These are phyloP conservation scores for Poecile atricapillus DNA, from an alignment of 2,113 vertebrate genomes.

Conservation along the genomic window DNA sequence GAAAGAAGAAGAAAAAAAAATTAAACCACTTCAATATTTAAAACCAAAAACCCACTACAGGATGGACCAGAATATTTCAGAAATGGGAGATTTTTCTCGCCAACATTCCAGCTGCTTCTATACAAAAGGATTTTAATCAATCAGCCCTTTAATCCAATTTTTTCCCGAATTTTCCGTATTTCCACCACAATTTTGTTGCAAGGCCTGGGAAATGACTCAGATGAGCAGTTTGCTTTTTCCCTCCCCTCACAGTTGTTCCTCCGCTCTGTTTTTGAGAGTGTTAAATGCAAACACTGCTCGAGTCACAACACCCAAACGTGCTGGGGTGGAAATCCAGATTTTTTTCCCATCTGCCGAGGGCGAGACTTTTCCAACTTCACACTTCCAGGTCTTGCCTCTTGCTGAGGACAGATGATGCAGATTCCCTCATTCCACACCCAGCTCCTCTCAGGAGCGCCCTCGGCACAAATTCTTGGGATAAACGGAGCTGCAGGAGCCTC, in stretches of 20 bases:
- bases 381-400: background rate
- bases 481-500: background rate
- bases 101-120: background rate
- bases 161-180: background rate
- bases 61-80: background rate
- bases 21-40: background rate
- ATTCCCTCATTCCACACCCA: background rate
- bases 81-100: background rate
- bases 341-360: background rate
- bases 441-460: background rate
- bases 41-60: background rate
- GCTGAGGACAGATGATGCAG: background rate
- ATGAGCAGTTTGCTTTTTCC: background rate
- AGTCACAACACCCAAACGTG: background rate
- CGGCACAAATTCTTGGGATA: background rate
- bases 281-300: background rate
- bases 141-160: background rate
- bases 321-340: background rate
- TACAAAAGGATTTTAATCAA: background rate
- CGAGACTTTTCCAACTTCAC: background rate
- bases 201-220: background rate
- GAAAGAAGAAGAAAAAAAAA: background rate
- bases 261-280: background rate
- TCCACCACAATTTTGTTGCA: background rate
- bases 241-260: background rate